Evolutionary conservation across 2,888 invertebrate species (phyloP).

Genomic region (Clunio marinus): DNA sequence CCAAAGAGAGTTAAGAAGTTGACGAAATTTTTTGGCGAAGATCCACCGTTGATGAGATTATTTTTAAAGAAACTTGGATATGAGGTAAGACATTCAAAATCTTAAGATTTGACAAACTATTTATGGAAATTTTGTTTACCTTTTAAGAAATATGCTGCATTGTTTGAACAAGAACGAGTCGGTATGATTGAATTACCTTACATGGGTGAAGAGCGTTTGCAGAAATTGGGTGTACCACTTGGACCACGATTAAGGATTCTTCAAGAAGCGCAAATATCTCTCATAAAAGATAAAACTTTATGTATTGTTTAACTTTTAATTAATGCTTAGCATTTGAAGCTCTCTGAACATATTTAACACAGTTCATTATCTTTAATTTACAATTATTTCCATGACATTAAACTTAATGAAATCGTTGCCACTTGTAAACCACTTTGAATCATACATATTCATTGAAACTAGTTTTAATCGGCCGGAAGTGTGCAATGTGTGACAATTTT

Average conservation of each 20-base stretch:
- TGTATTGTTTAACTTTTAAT: slow-evolving; percentile 60
- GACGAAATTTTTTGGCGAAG: slow-evolving; percentile 91
- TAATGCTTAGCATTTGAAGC: no score
- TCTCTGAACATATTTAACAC: no score
- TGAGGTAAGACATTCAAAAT: slow-evolving; percentile 58
- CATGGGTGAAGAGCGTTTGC: slow-evolving; percentile 79
- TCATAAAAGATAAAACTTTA: slow-evolving; percentile 58
- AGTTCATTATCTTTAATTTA: background rate
- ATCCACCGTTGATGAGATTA: slow-evolving; percentile 82
- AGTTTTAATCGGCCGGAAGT: slow-evolving; percentile 27
- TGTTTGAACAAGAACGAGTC: slow-evolving; percentile 79
- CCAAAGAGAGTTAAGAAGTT: slow-evolving; percentile 82
- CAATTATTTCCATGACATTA: background rate
- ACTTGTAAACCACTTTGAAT: no score
- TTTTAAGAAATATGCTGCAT: slow-evolving; percentile 76
- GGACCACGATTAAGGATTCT: slow-evolving; percentile 83
- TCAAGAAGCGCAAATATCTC: slow-evolving; percentile 73
- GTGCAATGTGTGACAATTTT: slow-evolving; percentile 34
- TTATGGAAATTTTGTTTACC: slow-evolving; percentile 39
- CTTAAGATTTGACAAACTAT: slow-evolving; percentile 30
- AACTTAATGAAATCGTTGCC: no score
- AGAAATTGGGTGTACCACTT: slow-evolving; percentile 84
- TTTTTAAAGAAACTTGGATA: slow-evolving; percentile 88
- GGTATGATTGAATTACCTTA: slow-evolving; percentile 89
- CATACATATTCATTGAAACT: no score